phyloP scores from a whole-genome alignment of 2,113 vertebrate species.

The Hippocampus mohnikei region DNA sequence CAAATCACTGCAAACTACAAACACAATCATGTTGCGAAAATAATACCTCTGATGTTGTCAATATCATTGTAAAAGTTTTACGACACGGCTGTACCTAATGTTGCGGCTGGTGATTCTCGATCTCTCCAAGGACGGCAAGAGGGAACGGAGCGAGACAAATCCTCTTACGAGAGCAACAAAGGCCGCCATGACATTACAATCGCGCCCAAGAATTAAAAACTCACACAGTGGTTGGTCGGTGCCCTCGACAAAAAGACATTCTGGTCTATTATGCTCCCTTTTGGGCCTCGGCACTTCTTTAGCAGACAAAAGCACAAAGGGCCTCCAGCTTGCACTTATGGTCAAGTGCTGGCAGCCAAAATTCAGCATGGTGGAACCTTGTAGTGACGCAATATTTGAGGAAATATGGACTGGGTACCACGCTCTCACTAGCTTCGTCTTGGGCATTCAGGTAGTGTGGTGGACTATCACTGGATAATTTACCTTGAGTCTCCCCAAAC shows the following conservation, averaged over 20 bases:
- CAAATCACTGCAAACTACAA: background rate
- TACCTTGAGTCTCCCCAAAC: slow-evolving; percentile 28
- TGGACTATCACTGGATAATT: slow-evolving; percentile 50
- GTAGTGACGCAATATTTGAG: too few species aligned
- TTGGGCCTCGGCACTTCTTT: slow-evolving; percentile 40
- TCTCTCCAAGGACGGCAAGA: slow-evolving; percentile 17
- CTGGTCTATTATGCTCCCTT: slow-evolving; percentile 30
- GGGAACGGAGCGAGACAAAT: slow-evolving; percentile 39
- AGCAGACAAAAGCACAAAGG: slow-evolving; percentile 36
- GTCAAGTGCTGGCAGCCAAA: slow-evolving; percentile 28
- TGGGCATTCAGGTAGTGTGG: slow-evolving; percentile 7
- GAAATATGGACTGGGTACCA: too few species aligned
- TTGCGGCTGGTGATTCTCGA: background rate
- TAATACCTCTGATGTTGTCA: too few species aligned
- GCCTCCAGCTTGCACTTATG: slow-evolving; percentile 28
- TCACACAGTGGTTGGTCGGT: slow-evolving; percentile 24
- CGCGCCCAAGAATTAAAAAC: slow-evolving; percentile 38
- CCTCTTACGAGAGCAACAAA: slow-evolving; percentile 9
- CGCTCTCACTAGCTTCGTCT: background rate
- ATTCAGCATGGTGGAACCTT: slow-evolving; percentile 16
- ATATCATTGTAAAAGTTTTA: background rate
- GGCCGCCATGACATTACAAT: slow-evolving; percentile 24
- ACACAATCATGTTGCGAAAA: too few species aligned
- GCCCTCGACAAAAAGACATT: slow-evolving; percentile 26
- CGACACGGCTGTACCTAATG: background rate